These are phyloP conservation scores for Ianthella basta DNA, from an alignment of 37 sponge, comb jelly and placozoan genomes.

Conservation along the genomic window DNA sequence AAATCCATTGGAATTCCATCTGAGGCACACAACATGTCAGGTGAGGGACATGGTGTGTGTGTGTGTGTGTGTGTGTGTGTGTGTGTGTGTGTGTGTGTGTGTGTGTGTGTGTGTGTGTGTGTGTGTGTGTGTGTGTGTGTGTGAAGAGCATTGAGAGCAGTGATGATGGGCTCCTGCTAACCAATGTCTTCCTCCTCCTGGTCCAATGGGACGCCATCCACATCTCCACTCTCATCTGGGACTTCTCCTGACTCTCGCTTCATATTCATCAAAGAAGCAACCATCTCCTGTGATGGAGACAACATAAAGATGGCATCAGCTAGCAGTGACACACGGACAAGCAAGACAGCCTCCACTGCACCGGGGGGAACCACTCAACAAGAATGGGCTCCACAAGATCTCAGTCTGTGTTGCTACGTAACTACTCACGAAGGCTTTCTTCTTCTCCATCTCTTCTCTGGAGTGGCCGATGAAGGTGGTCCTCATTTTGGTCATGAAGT, in stretches of 20 bases:
- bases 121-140: too few relatives aligned
- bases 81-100: neutral
- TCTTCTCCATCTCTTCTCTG: conserved; percentile 79
- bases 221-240: neutral
- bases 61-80: conserved; percentile 4
- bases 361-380: too few relatives aligned
- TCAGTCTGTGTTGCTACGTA: neutral
- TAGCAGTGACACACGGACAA: too few relatives aligned
- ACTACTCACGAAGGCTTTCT: conserved; percentile 84
- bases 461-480: conserved; percentile 81
- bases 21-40: neutral
- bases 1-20: conserved; percentile 73
- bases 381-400: neutral
- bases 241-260: neutral
- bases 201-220: conserved; percentile 12
- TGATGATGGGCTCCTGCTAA: neutral
- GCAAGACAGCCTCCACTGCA: too few relatives aligned
- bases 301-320: neutral
- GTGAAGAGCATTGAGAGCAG: neutral
- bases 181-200: neutral
- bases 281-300: conserved; percentile 57
- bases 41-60: neutral
- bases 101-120: too few relatives aligned
- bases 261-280: conserved; percentile 64
- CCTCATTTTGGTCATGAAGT: conserved; percentile 75